Base-by-base conservation (phyloP, 1,140 invertebrate genomes). In the Camponotus pennsylvanicus region DNA sequence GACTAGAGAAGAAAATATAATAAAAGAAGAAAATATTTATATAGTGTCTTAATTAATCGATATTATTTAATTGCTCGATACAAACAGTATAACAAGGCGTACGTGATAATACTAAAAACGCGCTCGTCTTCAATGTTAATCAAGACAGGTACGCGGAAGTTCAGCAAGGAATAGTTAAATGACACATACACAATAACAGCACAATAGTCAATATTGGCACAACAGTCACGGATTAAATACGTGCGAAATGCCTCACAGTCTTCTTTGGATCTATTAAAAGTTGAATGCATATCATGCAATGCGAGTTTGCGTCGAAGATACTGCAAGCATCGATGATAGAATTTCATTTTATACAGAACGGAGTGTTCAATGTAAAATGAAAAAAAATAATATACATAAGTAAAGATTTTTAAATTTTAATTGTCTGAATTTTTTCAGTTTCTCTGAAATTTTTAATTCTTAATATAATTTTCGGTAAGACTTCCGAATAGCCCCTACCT, bases 141-240 rank as follows among this genome's bases (percentile, higher is more conserved):
- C 92, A 49, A 91, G 90, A 87, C 93, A 92, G 93, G 92, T 94
- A 94, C 93, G 86, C 94, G 94, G 94, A 94, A 95, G 92, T 93
- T 85, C 84, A 85, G 32, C 87, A 66, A 87, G 71, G 93, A 94
- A 95, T 94, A 91, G 91, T 92, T 88, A 92, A 92, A 89, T 82
- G 86, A 85, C 85, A 80, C 63, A 27, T 27, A 76, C 85, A 90
- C 71, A 71, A 86, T 71, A 86, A 71, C 80, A 88, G 82, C 84
- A 87, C 90, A 90, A 85, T 86, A 69, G 83, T 87, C 79, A 85
- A 85, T 87, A 91, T 93, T 88, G 83, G 87, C 82, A 95, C 83
- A 85, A 88, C 84, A 85, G 90, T 95, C 94, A 95, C 94, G 94
- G 75, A 88, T 91, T 78, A 78, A 73, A 92, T 93, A 95, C 94